Conservation (phyloP, 2,113 vertebrate species). For the Sciurus niger region DNA sequence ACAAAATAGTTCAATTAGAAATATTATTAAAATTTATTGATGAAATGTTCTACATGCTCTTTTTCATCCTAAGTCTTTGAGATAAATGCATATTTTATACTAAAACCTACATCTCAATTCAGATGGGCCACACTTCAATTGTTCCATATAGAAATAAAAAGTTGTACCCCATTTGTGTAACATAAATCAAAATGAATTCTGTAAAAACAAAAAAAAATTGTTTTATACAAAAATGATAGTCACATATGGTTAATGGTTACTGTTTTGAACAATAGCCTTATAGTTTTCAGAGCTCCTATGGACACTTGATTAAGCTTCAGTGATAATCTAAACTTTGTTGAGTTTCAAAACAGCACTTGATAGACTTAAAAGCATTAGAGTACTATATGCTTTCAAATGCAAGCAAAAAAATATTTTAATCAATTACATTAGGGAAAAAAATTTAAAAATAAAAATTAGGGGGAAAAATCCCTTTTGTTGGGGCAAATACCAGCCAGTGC, state of each 20-base stretch:
- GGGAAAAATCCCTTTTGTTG: not conserved
- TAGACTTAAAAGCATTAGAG: not conserved
- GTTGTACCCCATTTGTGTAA: too few relatives aligned
- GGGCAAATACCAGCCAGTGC: too few relatives aligned
- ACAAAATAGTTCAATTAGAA: not conserved
- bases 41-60: not conserved
- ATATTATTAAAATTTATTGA: not conserved
- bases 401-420: not conserved
- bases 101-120: not conserved
- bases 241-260: not conserved
- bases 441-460: too few relatives aligned
- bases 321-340: not conserved
- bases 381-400: not conserved
- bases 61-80: not conserved
- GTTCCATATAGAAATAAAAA: not conserved
- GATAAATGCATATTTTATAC: not conserved
- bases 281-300: not conserved
- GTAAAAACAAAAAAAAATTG: too few relatives aligned
- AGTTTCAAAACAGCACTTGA: not conserved
- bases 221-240: too few relatives aligned
- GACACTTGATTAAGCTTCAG: not conserved
- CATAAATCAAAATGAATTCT: too few relatives aligned
- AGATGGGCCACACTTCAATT: not conserved
- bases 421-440: not conserved
- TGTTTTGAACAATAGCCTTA: not conserved